Evolutionary conservation across 2,113 vertebrate genomes (phyloP).

Genomic region (Ibidorhyncha struthersii): DNA sequence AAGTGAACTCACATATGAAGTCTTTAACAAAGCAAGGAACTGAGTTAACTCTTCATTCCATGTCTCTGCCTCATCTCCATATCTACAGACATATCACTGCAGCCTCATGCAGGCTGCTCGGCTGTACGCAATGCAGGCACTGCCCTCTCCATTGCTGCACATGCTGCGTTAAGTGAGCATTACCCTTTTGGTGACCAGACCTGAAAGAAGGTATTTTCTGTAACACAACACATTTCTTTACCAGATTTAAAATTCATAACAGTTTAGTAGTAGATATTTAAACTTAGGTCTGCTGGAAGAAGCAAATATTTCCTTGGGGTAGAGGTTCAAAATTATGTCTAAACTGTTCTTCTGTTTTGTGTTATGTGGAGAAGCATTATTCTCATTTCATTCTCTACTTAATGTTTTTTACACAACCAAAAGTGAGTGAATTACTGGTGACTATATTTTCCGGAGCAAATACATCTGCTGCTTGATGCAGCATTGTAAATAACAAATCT

Average conservation of each 20-base stretch:
- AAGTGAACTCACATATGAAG: not conserved
- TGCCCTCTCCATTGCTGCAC: not conserved
- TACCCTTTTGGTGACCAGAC: not conserved
- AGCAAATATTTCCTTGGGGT: not conserved
- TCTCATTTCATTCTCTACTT: not conserved
- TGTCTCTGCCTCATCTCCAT: not conserved
- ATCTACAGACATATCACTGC: not conserved
- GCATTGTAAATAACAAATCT: slow-evolving; percentile 22
- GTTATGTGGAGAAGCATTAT: not conserved
- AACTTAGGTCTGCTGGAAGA: not conserved
- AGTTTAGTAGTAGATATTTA: not conserved
- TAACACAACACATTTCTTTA: not conserved
- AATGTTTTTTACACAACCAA: not conserved
- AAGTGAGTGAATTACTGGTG: not conserved
- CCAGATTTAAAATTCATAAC: not conserved
- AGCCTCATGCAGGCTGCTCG: not conserved
- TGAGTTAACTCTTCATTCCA: not conserved
- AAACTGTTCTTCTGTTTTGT: not conserved
- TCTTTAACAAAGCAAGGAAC: not conserved
- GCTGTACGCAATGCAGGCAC: not conserved
- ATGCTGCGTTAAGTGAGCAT: not conserved
- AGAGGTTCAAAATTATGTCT: not conserved
- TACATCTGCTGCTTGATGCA: slow-evolving; percentile 3
- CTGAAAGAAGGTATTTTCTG: not conserved
- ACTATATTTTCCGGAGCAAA: not conserved